phyloP scores from a whole-genome alignment of 2,797 vertebrate genomes.

The Gadopsis bispinosus region DNA sequence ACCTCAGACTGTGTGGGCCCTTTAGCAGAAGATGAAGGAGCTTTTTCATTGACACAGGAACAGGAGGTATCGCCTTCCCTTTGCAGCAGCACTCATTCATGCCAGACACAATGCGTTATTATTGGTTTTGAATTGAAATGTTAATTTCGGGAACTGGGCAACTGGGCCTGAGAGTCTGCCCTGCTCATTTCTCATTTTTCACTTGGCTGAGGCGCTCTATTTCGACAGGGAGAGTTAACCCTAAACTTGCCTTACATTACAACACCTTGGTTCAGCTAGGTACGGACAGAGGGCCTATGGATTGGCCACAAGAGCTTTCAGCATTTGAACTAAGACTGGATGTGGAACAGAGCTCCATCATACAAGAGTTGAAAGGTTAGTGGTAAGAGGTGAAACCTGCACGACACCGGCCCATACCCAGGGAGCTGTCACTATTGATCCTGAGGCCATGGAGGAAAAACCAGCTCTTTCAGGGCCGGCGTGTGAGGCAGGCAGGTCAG shows the following conservation, averaged over 20 bases:
- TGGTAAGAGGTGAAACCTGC: constrained; percentile 56
- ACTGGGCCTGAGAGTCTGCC: constrained; percentile 86
- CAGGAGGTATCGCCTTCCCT: constrained; percentile 93
- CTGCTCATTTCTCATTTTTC: constrained; percentile 93
- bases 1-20: constrained; percentile 89
- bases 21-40: constrained; percentile 90
- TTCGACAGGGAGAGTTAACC: constrained; percentile 70
- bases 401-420: constrained; percentile 46
- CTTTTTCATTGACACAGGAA: constrained; percentile 94
- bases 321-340: constrained; percentile 15
- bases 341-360: constrained; percentile 41
- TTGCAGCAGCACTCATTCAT: constrained; percentile 89
- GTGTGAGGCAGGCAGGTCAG: constrained; percentile 74
- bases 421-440: constrained; percentile 70
- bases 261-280: constrained; percentile 41
- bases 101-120: constrained; percentile 95
- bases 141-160: constrained; percentile 93
- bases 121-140: constrained; percentile 99
- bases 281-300: constrained; percentile 1
- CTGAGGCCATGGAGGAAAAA: constrained; percentile 58
- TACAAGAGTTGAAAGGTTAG: constrained; percentile 35
- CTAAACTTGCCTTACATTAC: constrained; percentile 65
- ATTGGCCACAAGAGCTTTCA: constrained; percentile 18
- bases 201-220: constrained; percentile 77
- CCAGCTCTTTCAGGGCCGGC: constrained; percentile 62